Conservation (phyloP, 2,113 vertebrate species). For the Tragelaphus buxtoni region DNA sequence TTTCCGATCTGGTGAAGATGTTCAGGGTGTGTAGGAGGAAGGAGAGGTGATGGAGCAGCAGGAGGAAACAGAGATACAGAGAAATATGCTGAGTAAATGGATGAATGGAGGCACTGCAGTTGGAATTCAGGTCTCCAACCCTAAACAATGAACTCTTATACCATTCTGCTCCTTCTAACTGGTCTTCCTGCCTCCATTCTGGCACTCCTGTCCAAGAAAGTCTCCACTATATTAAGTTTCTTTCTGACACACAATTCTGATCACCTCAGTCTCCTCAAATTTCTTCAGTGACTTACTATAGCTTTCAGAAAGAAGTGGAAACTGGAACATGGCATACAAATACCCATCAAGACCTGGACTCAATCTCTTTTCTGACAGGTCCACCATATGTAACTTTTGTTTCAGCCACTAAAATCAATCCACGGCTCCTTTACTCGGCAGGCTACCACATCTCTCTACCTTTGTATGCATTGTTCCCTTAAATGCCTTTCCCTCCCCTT, state of each 20-base stretch:
- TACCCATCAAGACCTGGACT: background rate
- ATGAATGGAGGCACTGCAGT: background rate
- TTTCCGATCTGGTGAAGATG: background rate
- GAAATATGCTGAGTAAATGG: background rate
- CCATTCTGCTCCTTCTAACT: background rate
- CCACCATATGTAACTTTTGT: background rate
- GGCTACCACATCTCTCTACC: background rate
- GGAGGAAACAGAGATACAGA: background rate
- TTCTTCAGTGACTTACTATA: background rate
- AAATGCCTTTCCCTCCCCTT: background rate
- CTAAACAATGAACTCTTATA: background rate
- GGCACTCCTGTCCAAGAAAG: slow-evolving; percentile 13
- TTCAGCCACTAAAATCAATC: background rate
- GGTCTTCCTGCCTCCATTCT: background rate
- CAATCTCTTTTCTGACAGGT: background rate
- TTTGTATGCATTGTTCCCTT: background rate
- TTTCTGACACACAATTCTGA: background rate
- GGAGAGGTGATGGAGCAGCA: background rate
- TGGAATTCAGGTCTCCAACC: background rate
- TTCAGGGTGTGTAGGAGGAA: background rate
- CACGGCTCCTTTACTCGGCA: background rate
- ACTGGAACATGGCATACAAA: background rate
- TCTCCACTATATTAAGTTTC: background rate
- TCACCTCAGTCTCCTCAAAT: background rate
- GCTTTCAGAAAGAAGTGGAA: background rate